These are phyloP conservation scores for Phoxinus phoxinus DNA, from an alignment of 2,113 vertebrate genomes.

Conservation along the genomic window DNA sequence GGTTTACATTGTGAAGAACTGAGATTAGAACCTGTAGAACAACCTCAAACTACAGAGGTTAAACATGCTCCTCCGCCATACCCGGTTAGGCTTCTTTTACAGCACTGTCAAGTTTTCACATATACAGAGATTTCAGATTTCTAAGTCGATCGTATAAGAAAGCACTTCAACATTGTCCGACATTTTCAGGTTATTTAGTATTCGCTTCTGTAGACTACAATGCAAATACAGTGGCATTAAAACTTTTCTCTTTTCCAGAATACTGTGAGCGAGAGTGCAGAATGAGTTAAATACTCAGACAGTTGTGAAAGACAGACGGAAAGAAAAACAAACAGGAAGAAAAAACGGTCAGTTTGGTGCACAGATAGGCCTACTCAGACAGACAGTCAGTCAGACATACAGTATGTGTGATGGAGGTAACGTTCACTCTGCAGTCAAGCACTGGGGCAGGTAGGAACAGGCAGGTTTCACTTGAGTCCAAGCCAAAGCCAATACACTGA, in stretches of 20 bases:
- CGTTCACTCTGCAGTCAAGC: neutral
- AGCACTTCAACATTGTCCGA: neutral
- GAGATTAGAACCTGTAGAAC: conserved; percentile 56
- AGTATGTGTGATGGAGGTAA: conserved; percentile 15
- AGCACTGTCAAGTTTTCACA: conserved; percentile 66
- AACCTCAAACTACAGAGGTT: conserved; percentile 15
- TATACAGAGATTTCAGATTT: conserved; percentile 55
- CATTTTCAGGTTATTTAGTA: neutral
- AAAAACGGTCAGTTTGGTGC: neutral
- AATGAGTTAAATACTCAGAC: neutral
- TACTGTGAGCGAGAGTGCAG: neutral
- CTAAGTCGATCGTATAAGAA: conserved; percentile 2
- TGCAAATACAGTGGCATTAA: conserved; percentile 29
- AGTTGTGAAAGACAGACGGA: neutral
- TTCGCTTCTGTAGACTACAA: neutral
- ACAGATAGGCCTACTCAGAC: neutral
- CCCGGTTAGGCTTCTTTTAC: conserved; percentile 67
- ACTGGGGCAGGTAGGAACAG: conserved; percentile 70
- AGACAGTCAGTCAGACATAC: neutral
- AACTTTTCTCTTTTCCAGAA: neutral
- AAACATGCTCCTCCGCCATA: conserved; percentile 68
- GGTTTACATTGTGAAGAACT: conserved; percentile 19
- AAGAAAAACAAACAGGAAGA: conserved; percentile 1
- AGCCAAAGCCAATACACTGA: conserved; percentile 68
- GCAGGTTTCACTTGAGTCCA: conserved; percentile 79